Evolutionary conservation across 2,888 invertebrate genomes (phyloP).

Genomic region (Metalampra italica): DNA sequence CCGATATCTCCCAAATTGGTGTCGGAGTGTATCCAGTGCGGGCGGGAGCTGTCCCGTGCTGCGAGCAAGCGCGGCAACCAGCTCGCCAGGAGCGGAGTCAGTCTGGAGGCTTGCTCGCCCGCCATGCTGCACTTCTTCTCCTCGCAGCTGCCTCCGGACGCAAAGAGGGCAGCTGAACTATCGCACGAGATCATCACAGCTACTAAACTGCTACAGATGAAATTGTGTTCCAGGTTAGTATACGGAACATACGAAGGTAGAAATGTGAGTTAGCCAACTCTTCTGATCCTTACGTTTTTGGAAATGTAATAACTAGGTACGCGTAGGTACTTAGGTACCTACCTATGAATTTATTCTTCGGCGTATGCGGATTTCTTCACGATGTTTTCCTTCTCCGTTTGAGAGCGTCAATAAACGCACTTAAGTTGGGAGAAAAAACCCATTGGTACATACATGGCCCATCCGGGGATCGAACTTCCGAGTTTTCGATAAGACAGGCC

Average conservation of each 20-base stretch:
- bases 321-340: background rate
- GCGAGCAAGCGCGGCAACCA: constrained; percentile 51
- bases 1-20: constrained; percentile 77
- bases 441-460: too few species aligned
- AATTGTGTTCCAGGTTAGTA: constrained; percentile 46
- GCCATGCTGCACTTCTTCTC: constrained; percentile 63
- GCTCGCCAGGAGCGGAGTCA: constrained; percentile 52
- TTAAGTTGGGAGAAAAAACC: too few species aligned
- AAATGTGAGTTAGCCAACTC: too few species aligned
- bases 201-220: constrained; percentile 65
- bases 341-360: background rate
- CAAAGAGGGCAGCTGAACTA: constrained; percentile 47
- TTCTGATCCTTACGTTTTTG: too few species aligned
- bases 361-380: too few species aligned
- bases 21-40: constrained; percentile 52
- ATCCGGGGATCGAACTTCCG: too few species aligned
- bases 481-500: too few species aligned
- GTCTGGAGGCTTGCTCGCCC: constrained; percentile 47
- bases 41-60: constrained; percentile 53
- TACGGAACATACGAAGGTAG: constrained; percentile 12
- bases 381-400: too few species aligned
- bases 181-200: constrained; percentile 64
- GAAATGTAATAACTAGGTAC: too few species aligned
- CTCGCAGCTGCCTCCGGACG: constrained; percentile 41
- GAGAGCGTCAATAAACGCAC: too few species aligned